Evolutionary conservation across 2,888 invertebrate genomes (phyloP), one percentile per base, ranked within the genome.

Genomic region (Tineola bisselliella): DNA sequence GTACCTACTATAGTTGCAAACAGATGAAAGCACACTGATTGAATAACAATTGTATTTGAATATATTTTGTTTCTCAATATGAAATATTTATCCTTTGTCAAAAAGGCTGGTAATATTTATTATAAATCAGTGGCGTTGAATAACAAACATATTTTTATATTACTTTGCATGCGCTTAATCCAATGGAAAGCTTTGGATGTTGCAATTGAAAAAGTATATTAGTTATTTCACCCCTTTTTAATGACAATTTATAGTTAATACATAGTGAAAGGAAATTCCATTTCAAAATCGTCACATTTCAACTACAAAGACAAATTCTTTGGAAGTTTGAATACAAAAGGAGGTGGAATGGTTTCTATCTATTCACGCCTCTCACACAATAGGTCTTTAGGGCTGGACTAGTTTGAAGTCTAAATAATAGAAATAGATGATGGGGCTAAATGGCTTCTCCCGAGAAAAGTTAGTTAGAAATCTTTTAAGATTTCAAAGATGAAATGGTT

Each of bases 301-400:
- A 48, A 13, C 15, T 48, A 48, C 17, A 48, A 48, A 48, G 30
- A 56, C 25, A 30, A 56, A 56, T 56, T 30, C 56, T 56, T 56
- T 25, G 18, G 48, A 48, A 48, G 12, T 48, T 48, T 15, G 48
- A 15, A 30, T 25, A 56, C 56, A 56, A 56, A 56, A 56, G 56
- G 17, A 19, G 30, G 56, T 25, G 56, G 19, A 48, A 56, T 56
- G 56, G 56, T 25, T 25, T n/a, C 17, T 56, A 19, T 25, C 56
- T 56, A 25, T 56, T 56, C 56, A 56, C 19, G 17, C 56, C 10
- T 56, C 13, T 15, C 48, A 25, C 25, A 56, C 56, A 56, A 56
- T 56, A 25, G 56, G 25, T 56, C 56, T 56, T 56, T 56, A 56
- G 25, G 56, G 30, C 3, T 48, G 17, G 15, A 48, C 48, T 17